Evolutionary conservation across 2,888 invertebrate genomes (phyloP), one percentile per base, ranked within the genome.

Genomic region (Nymphalis c-album): DNA sequence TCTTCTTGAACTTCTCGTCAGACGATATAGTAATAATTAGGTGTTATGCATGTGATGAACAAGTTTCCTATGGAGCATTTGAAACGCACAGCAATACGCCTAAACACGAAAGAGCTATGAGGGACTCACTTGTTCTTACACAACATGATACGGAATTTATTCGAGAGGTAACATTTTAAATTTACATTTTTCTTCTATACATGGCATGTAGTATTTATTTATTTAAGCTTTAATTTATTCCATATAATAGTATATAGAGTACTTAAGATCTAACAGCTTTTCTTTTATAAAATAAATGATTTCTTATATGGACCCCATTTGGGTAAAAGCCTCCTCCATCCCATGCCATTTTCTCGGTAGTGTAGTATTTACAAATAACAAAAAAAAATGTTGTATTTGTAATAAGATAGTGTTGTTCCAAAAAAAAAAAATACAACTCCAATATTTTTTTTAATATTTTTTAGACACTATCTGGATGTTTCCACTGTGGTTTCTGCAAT

Each of bases 401-500:
- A 40, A 13, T 13, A 40, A 40, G 10, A 40, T 13, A 4, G 4
- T 40, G 26, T 40, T 40, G 10, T 40, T 40, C 40, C 13, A 13
- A 13, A 40, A 40, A 10, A 13, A 13, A 40, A 0, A 22, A 22
- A 1, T 22, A 22, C 40, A 13, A 40, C 13, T 40, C 26, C 26
- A 31, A 40, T 13, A 13, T 40, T 13, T 40, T 40, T 13, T 17
- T 45, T 22, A 22, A 20, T n/a, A 16, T n/a, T 58, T 55, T 63
- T 10, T 40, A 63, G 65, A 45, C 77, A 7, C 73, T 71, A 0
- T 57, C 75, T 0, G 71, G 67, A 3, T 35, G 63, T 1, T 80
- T 71, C 63, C 84, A 83, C 50, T 84, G 84, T 57, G 84, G 83
- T 0, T 80, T 64, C 67, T 84, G 84, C 74, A 81, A 80, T 67